phyloP scores from a whole-genome alignment of 2,797 vertebrate genomes.

The Chelonia mydas region DNA sequence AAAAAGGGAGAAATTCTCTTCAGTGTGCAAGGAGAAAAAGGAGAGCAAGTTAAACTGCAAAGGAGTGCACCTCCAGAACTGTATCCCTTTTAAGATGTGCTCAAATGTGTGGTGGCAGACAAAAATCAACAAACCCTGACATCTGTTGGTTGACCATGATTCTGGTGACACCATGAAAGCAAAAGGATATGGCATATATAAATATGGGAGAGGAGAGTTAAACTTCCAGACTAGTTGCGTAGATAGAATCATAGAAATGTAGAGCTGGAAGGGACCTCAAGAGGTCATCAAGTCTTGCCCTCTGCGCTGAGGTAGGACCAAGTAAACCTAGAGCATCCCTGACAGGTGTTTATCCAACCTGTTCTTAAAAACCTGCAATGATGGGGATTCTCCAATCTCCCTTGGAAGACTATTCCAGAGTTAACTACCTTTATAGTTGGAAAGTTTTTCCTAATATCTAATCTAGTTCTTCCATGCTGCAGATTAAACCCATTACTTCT shows the following conservation, averaged over 20 bases:
- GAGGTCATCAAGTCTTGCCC: not conserved
- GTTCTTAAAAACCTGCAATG: not conserved
- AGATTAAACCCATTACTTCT: not conserved
- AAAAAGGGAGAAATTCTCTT: not conserved
- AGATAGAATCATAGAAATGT: not conserved
- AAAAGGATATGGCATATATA: not conserved
- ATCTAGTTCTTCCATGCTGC: not conserved
- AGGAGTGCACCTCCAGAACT: not conserved
- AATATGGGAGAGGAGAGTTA: not conserved
- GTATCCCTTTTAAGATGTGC: rapidly evolving
- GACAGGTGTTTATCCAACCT: not conserved
- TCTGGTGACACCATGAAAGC: not conserved
- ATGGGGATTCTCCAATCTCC: not conserved
- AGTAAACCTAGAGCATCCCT: not conserved
- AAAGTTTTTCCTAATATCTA: not conserved
- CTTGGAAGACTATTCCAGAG: not conserved
- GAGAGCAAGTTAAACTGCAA: rapidly evolving
- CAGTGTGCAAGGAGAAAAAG: not conserved
- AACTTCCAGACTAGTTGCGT: not conserved
- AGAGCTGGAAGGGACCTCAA: not conserved
- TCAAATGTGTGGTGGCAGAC: not conserved
- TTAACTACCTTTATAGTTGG: not conserved
- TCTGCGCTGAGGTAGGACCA: not conserved
- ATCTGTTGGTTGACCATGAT: not conserved
- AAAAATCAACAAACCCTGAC: not conserved